These are phyloP conservation scores for Megaleporinus macrocephalus DNA, from an alignment of 2,113 vertebrate genomes.

Conservation along the genomic window DNA sequence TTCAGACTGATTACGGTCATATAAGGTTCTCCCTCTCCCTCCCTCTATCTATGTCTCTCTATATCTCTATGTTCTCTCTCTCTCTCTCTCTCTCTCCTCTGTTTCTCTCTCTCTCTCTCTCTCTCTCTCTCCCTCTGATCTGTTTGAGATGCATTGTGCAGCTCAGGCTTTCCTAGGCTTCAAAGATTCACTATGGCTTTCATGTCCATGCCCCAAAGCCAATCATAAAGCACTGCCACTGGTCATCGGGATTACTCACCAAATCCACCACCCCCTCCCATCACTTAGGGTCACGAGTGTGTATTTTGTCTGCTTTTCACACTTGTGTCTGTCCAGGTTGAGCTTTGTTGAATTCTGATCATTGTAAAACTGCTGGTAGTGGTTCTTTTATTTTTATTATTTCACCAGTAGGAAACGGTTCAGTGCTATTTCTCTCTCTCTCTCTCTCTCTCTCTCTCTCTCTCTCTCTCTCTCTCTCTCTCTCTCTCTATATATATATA, in stretches of 20 bases:
- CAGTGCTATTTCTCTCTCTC: too few relatives aligned
- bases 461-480: too few relatives aligned
- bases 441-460: too few relatives aligned
- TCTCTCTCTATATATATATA: too few relatives aligned
- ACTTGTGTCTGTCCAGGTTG: not conserved
- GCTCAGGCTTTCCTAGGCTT: not conserved
- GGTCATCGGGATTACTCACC: conserved; percentile 1
- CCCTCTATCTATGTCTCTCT: too few relatives aligned
- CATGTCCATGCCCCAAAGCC: not conserved
- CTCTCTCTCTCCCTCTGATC: conserved; percentile 2
- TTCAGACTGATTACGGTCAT: not conserved
- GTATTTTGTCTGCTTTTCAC: not conserved
- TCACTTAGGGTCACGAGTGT: not conserved
- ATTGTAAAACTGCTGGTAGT: not conserved
- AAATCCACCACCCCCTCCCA: not conserved
- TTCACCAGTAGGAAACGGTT: too few relatives aligned
- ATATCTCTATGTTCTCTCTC: not conserved
- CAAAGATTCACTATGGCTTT: not conserved
- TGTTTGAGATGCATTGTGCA: conserved; percentile 19
- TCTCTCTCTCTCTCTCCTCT: not conserved
- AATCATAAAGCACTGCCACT: not conserved
- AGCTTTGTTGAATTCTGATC: not conserved
- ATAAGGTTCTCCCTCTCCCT: not conserved
- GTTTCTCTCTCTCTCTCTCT: not conserved
- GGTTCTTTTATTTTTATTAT: too few relatives aligned